Percentiles rank a stretch among this genome's conserved stretches.
Conservation (phyloP, 2,888 invertebrate genomes). For the Clitarchus hookeri region DNA sequence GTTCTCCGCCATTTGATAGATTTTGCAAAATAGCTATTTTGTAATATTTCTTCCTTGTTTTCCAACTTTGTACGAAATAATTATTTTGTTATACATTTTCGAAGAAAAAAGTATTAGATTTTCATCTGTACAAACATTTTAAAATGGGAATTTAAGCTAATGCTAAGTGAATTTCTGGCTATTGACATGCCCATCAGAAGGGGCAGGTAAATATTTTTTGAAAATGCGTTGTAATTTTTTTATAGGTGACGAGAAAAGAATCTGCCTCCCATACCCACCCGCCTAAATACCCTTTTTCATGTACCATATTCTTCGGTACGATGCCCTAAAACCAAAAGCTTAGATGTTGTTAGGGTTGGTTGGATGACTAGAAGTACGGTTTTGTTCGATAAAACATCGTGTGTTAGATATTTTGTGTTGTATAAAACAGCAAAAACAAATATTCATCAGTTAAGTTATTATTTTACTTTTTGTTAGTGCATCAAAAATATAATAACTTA, state of each 20-base stretch:
- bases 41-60: conserved; percentile 33
- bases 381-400: background rate
- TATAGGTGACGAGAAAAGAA: background rate
- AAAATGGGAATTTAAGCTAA: conserved; percentile 10
- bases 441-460: background rate
- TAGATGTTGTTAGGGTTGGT: conserved; percentile 18
- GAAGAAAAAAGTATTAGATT: conserved; percentile 23
- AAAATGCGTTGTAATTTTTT: conserved; percentile 14
- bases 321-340: background rate
- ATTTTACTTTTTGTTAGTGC: background rate
- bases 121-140: conserved; percentile 18
- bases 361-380: conserved; percentile 22
- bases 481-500: background rate
- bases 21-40: conserved; percentile 39
- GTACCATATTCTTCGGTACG: background rate
- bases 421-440: conserved; percentile 23
- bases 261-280: background rate
- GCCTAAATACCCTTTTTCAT: background rate
- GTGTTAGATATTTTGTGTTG: conserved; percentile 4
- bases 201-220: conserved; percentile 9
- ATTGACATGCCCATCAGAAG: background rate
- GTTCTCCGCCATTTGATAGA: conserved; percentile 37
- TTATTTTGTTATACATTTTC: conserved; percentile 38
- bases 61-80: conserved; percentile 38
- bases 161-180: background rate